Conservation (phyloP, 2,888 invertebrate species). For the Strigamia crassipes region DNA sequence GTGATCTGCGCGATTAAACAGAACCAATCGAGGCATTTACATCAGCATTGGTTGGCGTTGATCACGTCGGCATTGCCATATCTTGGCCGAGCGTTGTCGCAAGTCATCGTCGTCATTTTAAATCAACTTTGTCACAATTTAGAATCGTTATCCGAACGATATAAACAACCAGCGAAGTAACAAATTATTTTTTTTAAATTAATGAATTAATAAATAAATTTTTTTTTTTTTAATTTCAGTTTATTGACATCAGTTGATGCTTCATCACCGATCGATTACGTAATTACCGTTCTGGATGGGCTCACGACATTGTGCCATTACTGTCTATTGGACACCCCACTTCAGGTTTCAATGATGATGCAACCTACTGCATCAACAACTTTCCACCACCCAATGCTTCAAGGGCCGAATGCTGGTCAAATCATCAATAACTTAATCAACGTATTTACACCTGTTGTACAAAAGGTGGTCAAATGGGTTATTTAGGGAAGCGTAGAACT, state of each 20-base stretch:
- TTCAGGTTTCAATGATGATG: slow-evolving; percentile 56
- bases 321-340: slow-evolving; percentile 69
- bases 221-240: slow-evolving; percentile 8
- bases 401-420: slow-evolving; percentile 64
- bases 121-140: slow-evolving; percentile 79
- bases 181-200: not conserved
- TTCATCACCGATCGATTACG: slow-evolving; percentile 68
- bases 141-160: slow-evolving; percentile 65
- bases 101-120: slow-evolving; percentile 76
- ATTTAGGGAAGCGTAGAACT: not conserved
- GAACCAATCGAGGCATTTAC: slow-evolving; percentile 72
- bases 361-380: slow-evolving; percentile 56
- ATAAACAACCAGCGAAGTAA: slow-evolving; percentile 49
- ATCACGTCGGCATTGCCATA: slow-evolving; percentile 80
- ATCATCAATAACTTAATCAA: slow-evolving; percentile 79
- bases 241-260: slow-evolving; percentile 1
- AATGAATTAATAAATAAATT: not conserved
- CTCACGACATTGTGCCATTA: slow-evolving; percentile 79
- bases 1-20: slow-evolving; percentile 75
- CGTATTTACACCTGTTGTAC: slow-evolving; percentile 69
- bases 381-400: slow-evolving; percentile 54
- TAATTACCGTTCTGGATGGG: slow-evolving; percentile 76
- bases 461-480: slow-evolving; percentile 51
- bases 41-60: slow-evolving; percentile 81
- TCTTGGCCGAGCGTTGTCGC: slow-evolving; percentile 75